Conservation (phyloP, 1,140 invertebrate species). For the Orius laevigatus region DNA sequence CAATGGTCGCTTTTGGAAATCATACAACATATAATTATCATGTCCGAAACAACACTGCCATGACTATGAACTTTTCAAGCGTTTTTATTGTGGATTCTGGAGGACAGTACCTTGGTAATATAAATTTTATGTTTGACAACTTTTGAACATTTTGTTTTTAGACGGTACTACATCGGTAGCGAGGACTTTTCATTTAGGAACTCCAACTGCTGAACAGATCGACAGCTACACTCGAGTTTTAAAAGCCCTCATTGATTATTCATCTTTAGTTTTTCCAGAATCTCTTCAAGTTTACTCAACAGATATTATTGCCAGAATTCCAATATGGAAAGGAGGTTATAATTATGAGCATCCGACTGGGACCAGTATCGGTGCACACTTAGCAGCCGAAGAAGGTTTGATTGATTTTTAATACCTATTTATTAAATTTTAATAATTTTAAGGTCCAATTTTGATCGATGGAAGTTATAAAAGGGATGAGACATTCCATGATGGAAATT, state of each 20-base stretch:
- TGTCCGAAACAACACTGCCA: slow-evolving; percentile 54
- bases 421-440: slow-evolving; percentile 20
- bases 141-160: background rate
- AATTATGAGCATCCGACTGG: slow-evolving; percentile 80
- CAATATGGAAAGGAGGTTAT: slow-evolving; percentile 62
- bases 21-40: slow-evolving; percentile 88
- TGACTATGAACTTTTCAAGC: slow-evolving; percentile 40
- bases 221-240: slow-evolving; percentile 78
- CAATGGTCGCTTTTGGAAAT: slow-evolving; percentile 74
- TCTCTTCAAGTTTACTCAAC: slow-evolving; percentile 44
- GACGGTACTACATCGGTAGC: slow-evolving; percentile 91
- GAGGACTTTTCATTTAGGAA: slow-evolving; percentile 75
- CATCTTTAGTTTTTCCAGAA: slow-evolving; percentile 47
- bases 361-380: slow-evolving; percentile 76
- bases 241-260: slow-evolving; percentile 65
- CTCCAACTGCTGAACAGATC: slow-evolving; percentile 53
- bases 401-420: background rate
- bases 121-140: background rate
- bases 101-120: slow-evolving; percentile 36
- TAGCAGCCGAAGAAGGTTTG: slow-evolving; percentile 66
- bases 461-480: slow-evolving; percentile 10
- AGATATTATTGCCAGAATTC: slow-evolving; percentile 55
- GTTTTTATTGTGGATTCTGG: slow-evolving; percentile 37
- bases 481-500: slow-evolving; percentile 62
- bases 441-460: slow-evolving; percentile 44